Evolutionary conservation across 2,113 vertebrate species (phyloP).

Genomic region (rabbit (Oryctolagus cuniculus)): DNA sequence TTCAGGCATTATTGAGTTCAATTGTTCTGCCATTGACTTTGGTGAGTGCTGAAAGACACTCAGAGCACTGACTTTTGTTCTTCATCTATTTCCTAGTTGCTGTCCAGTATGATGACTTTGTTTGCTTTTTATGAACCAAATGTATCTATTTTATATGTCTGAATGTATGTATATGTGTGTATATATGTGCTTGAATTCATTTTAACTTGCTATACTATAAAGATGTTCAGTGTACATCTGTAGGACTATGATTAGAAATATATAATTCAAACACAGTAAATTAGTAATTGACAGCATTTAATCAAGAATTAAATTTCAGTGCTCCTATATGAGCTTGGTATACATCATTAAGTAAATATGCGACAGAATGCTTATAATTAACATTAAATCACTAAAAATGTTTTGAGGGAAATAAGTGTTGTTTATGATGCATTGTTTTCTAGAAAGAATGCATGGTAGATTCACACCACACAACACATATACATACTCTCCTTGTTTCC

Average conservation of each 20-base stretch:
- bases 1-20: not conserved
- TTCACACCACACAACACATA: not conserved
- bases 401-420: not conserved
- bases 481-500: too few species aligned
- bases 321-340: constrained; percentile 23
- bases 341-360: not conserved
- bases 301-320: constrained; percentile 7
- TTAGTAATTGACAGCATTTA: constrained; percentile 7
- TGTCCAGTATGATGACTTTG: not conserved
- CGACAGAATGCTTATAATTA: not conserved
- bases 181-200: not conserved
- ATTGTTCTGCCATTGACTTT: fast-evolving
- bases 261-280: not conserved
- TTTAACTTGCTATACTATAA: not conserved
- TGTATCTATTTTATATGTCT: not conserved
- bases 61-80: fast-evolving
- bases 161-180: not conserved
- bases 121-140: not conserved
- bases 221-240: not conserved
- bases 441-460: not conserved
- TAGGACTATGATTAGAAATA: constrained; percentile 39
- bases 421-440: not conserved
- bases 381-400: constrained; percentile 1
- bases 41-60: not conserved
- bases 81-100: too few species aligned